Evolutionary conservation across 1,140 invertebrate species (phyloP).

Genomic region (Caenorhabditis elegans): DNA sequence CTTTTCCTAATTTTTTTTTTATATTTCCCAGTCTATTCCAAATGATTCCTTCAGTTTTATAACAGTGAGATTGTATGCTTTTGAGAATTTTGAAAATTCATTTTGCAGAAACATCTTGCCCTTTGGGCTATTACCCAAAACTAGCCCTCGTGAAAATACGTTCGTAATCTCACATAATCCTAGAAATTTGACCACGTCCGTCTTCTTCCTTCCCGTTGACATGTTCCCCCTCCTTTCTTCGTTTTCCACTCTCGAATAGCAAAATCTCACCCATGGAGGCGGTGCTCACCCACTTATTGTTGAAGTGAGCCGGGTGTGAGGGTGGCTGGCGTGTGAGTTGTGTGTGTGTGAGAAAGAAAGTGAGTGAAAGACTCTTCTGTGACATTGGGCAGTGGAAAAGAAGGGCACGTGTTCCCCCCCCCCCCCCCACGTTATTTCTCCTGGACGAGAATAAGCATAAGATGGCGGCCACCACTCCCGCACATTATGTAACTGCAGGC

Average conservation of each 20-base stretch:
- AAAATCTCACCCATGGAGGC: background rate
- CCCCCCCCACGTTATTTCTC: background rate
- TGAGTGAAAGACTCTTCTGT: constrained; percentile 23
- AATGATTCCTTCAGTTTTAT: too few relatives aligned
- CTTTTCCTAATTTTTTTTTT: too few relatives aligned
- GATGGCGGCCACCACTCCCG: background rate
- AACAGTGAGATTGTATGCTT: too few relatives aligned
- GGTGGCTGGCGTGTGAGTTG: background rate
- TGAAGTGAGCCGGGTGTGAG: constrained; percentile 20
- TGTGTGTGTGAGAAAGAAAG: constrained; percentile 10
- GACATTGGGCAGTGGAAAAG: background rate
- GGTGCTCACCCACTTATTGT: constrained; percentile 31
- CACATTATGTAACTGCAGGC: constrained; percentile 11
- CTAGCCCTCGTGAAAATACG: background rate
- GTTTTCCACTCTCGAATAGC: background rate
- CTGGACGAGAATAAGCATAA: background rate
- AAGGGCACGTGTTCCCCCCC: constrained; percentile 7
- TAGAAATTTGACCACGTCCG: background rate
- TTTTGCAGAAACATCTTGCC: background rate
- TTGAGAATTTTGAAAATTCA: too few relatives aligned
- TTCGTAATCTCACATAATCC: constrained; percentile 28
- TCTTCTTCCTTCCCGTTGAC: background rate
- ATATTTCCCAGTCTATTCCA: too few relatives aligned
- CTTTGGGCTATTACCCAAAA: background rate
- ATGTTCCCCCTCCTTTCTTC: background rate